phyloP scores from a whole-genome alignment of 2,888 invertebrate genomes.

The Polydesmus complanatus region DNA sequence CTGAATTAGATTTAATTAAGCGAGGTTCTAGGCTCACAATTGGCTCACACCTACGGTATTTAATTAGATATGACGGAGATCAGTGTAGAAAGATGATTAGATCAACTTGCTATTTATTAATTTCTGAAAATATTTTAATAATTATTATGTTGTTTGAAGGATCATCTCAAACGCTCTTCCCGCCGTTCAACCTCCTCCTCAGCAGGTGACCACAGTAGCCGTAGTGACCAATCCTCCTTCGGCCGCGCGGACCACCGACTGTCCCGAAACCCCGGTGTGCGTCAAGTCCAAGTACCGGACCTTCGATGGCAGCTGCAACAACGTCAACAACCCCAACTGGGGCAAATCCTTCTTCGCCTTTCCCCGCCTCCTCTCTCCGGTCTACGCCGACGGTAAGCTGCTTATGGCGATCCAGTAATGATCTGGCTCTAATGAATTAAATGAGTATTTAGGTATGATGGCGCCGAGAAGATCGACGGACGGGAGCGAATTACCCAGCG shows the following conservation, averaged over 20 bases:
- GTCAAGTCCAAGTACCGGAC: constrained; percentile 15
- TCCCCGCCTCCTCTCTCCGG: constrained; percentile 11
- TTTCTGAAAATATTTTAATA: not conserved
- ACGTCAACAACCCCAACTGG: constrained; percentile 16
- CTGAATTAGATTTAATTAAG: too few species aligned
- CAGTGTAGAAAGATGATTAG: not conserved
- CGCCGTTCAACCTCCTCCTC: constrained; percentile 7
- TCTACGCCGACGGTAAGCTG: constrained; percentile 17
- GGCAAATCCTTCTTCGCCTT: constrained; percentile 15
- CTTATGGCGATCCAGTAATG: not conserved
- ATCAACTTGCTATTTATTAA: not conserved
- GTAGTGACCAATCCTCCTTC: not conserved
- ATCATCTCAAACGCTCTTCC: not conserved
- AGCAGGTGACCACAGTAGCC: constrained; percentile 3
- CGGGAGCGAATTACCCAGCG: constrained; percentile 14
- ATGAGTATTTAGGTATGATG: constrained; percentile 15
- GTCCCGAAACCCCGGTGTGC: constrained; percentile 12
- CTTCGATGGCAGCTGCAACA: constrained; percentile 18
- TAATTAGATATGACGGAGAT: not conserved
- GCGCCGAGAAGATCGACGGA: constrained; percentile 9
- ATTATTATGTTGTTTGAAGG: not conserved
- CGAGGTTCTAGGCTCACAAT: too few species aligned
- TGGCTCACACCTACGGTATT: not conserved
- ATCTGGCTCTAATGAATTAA: not conserved
- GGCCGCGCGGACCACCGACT: constrained; percentile 6